Conservation (phyloP, 2,888 invertebrate species). For the Bugulina stolonifera region DNA sequence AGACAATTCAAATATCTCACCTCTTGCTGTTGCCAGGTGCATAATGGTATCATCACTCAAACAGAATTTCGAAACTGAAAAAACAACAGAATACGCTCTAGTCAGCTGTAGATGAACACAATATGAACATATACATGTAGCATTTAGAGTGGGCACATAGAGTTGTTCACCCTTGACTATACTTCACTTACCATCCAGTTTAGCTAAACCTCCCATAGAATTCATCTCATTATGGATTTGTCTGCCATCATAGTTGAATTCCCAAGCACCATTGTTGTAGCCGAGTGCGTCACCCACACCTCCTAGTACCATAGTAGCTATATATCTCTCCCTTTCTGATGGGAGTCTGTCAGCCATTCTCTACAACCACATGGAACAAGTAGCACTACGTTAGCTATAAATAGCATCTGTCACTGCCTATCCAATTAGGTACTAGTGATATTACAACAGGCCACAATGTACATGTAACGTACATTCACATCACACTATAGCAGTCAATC, state of each 20-base stretch:
- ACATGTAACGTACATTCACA: too few relatives aligned
- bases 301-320: slow-evolving; percentile 46
- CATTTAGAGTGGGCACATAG: too few relatives aligned
- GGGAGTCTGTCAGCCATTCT: background rate
- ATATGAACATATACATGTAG: too few relatives aligned
- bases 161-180: too few relatives aligned
- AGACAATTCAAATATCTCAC: slow-evolving; percentile 29
- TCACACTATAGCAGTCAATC: too few relatives aligned
- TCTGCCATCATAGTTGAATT: slow-evolving; percentile 40
- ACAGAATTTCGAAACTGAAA: slow-evolving; percentile 36
- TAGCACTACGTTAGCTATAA: too few relatives aligned
- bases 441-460: too few relatives aligned
- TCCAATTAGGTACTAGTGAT: too few relatives aligned
- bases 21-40: slow-evolving; percentile 49
- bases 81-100: too few relatives aligned
- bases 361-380: too few relatives aligned
- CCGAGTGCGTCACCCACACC: slow-evolving; percentile 50
- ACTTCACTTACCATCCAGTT: slow-evolving; percentile 35
- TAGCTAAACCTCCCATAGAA: slow-evolving; percentile 39
- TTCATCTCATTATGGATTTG: slow-evolving; percentile 41
- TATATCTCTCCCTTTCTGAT: slow-evolving; percentile 33
- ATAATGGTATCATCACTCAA: slow-evolving; percentile 52
- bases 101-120: too few relatives aligned
- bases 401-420: too few relatives aligned
- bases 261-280: slow-evolving; percentile 46